Evolutionary conservation across 1,140 invertebrate genomes (phyloP), one percentile per base, ranked within the genome.

Genomic region (Stratiolaelaps scimitus): DNA sequence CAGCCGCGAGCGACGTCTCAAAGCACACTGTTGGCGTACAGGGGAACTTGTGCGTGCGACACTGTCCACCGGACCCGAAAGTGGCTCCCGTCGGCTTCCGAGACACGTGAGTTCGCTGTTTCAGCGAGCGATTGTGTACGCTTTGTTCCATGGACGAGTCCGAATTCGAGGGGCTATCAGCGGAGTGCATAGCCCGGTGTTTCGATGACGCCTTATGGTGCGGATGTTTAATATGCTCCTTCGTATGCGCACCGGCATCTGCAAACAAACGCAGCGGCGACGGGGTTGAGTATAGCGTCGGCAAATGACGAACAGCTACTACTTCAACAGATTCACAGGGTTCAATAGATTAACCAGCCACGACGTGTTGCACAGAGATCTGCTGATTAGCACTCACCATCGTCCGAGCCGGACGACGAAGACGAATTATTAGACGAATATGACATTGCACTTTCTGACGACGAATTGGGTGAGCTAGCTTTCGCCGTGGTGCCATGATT

Each of bases 181-280:
- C 34, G 15, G 53, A 60, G 23, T 60, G 53, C 53, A 60, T 60
- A 17, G 53, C 53, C 34, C 53, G 17, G 53, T 60, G 53, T 23
- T 60, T 60, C 53, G 53, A 60, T 34, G 53, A 60, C 15, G 53
- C 53, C 34, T 60, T 60, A 26, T 60, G 53, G 23, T 60, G 53
- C 10, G 53, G 53, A 26, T 60, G 53, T 60, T 60, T 60, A 34
- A 60, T 60, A 10, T 60, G 53, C 26, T 34, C 53, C 53, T 60
- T 60, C 15, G 53, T 20, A 23, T 60, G 53, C 15, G 53, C 53
- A 26, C 34, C 53, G 10, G 53, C 53, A 60, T 60, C 53, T 60
- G 53, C 5, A 48, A 48, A 4, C 20, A 48, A 48, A 7, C 47
- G 44, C n/a, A 13, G 44, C n/a, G 19, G 47, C 4, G 47, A 48